phyloP scores from a whole-genome alignment of 2,113 vertebrate species.

The Gymnarchus niloticus region DNA sequence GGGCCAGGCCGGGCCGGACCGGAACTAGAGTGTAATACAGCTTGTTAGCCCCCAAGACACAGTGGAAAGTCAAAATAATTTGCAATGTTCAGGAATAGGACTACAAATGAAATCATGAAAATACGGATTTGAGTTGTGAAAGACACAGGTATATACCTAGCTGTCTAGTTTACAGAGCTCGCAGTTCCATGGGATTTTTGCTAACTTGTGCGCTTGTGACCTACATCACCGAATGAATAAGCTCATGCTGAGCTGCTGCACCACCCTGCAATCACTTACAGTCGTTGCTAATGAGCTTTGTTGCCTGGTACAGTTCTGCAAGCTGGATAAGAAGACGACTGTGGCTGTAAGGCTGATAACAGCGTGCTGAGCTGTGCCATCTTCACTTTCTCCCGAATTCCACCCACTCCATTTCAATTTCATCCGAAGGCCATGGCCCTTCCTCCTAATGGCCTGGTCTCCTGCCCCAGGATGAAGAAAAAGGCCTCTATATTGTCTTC shows the following conservation, averaged over 20 bases:
- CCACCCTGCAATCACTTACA: background rate
- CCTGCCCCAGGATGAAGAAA: background rate
- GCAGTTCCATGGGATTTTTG: no score
- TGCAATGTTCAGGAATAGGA: background rate
- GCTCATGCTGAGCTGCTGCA: background rate
- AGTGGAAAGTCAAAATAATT: background rate
- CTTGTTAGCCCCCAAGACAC: background rate
- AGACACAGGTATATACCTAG: background rate
- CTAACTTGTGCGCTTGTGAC: background rate
- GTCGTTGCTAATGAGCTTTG: background rate
- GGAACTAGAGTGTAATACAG: no score
- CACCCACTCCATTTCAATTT: background rate
- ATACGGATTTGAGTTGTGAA: no score
- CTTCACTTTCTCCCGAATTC: background rate
- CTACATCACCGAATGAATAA: background rate
- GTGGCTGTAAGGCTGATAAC: background rate
- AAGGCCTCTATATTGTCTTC: background rate
- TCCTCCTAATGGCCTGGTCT: background rate
- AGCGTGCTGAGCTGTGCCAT: background rate
- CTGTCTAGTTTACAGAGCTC: background rate
- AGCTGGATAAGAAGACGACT: background rate
- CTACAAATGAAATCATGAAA: no score
- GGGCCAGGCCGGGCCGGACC: no score
- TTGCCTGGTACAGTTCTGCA: background rate
- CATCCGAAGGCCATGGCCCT: background rate